A percentile compares a stretch with the other conserved stretches of the same genome.
Evolutionary conservation across 2,113 vertebrate genomes (phyloP).

Genomic region (Orientallactaga bullata): DNA sequence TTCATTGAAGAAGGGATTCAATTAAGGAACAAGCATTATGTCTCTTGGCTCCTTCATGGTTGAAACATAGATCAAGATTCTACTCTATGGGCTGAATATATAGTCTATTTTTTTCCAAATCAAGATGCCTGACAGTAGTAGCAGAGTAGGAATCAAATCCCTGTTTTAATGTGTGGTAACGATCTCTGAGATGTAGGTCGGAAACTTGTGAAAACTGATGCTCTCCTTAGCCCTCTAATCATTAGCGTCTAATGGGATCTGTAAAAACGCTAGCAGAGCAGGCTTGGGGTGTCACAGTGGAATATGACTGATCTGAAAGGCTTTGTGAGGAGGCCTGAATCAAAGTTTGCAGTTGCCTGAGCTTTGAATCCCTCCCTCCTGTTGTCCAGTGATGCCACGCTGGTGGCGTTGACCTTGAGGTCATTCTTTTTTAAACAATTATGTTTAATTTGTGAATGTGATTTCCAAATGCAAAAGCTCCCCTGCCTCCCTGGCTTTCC

Average conservation of each 20-base stretch:
- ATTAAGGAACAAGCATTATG: background rate
- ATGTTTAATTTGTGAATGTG: conserved; percentile 79
- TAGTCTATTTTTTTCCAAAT: background rate
- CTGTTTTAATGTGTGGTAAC: conserved; percentile 33
- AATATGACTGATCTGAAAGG: conserved; percentile 69
- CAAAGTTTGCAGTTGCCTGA: conserved; percentile 62
- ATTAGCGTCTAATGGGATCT: conserved; percentile 65
- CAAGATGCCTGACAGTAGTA: background rate
- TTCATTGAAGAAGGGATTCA: conserved; percentile 45
- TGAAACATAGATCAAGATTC: conserved; percentile 46
- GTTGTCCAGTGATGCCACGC: background rate
- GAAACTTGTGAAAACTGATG: conserved; percentile 39
- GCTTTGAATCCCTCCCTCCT: conserved; percentile 70
- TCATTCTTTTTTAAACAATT: conserved; percentile 74
- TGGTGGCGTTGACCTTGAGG: conserved; percentile 63
- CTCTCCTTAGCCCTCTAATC: conserved; percentile 36
- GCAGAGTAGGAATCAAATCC: background rate
- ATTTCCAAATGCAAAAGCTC: conserved; percentile 69
- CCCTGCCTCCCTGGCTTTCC: conserved; percentile 12
- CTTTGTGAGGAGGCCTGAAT: conserved; percentile 70
- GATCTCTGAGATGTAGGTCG: conserved; percentile 20
- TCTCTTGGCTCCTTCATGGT: background rate
- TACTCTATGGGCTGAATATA: background rate
- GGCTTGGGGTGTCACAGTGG: background rate
- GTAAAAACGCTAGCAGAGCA: background rate